Evolutionary conservation across 2,113 vertebrate species (phyloP).

Genomic region (Corythoichthys intestinalis): DNA sequence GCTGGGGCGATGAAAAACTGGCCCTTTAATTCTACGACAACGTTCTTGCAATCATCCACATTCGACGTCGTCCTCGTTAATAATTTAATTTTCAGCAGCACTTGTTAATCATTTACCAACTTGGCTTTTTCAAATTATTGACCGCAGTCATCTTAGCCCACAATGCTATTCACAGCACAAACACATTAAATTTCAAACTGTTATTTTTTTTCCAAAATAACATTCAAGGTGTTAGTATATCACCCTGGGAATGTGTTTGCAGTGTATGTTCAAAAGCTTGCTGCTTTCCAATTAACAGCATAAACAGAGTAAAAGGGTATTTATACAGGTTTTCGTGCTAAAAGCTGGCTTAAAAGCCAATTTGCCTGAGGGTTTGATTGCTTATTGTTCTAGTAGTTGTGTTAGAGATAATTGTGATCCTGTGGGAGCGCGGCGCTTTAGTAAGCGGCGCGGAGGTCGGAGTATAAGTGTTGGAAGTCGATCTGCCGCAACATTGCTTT

Average conservation of each 20-base stretch:
- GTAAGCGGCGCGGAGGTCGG: slow-evolving; percentile 7
- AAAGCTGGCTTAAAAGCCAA: not conserved
- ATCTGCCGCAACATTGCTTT: slow-evolving; percentile 51
- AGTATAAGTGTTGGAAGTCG: slow-evolving; percentile 37
- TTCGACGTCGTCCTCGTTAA: slow-evolving; percentile 19
- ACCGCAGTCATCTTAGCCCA: slow-evolving; percentile 54
- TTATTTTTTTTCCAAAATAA: no score
- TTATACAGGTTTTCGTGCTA: not conserved
- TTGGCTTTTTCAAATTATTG: slow-evolving; percentile 57
- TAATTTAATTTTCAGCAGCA: slow-evolving; percentile 43
- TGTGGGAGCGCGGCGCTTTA: slow-evolving; percentile 10
- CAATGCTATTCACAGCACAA: slow-evolving; percentile 55
- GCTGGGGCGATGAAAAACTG: not conserved
- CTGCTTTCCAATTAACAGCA: not conserved
- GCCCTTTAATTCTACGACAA: not conserved
- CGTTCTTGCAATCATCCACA: slow-evolving; percentile 14
- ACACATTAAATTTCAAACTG: not conserved
- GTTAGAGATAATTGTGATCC: slow-evolving; percentile 17
- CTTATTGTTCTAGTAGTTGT: slow-evolving; percentile 9
- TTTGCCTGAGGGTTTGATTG: slow-evolving; percentile 4
- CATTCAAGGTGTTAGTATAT: not conserved
- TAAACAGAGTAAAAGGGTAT: slow-evolving; percentile 5
- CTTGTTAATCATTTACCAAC: slow-evolving; percentile 67
- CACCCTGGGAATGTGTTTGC: not conserved
- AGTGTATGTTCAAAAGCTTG: not conserved